Percentiles rank a stretch among this genome's conserved stretches.
Conservation (phyloP, 2,888 invertebrate species). For the Anthophora plumipes region DNA sequence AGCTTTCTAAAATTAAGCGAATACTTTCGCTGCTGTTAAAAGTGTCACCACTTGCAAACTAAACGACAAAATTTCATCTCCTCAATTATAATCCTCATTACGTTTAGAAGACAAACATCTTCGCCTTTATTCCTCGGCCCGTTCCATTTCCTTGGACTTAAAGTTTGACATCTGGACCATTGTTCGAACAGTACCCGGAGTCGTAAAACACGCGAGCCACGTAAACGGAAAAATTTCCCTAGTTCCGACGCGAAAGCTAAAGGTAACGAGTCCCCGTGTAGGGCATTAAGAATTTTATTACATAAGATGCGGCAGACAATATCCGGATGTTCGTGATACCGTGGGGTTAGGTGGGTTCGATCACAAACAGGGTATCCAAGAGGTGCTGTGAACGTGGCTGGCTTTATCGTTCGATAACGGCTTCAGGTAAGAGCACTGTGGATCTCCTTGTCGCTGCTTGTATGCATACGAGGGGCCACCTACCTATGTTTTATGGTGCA, state of each 20-base stretch:
- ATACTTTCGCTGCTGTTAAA: too few species aligned
- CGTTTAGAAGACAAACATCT: too few species aligned
- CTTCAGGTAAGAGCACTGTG: constrained; percentile 49
- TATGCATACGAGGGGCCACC: constrained; percentile 47
- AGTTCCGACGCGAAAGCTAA: too few species aligned
- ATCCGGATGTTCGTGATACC: constrained; percentile 12
- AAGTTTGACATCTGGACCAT: background rate
- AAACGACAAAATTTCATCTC: too few species aligned
- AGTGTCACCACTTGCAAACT: too few species aligned
- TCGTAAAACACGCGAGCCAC: background rate
- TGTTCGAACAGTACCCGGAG: background rate
- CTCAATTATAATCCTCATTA: background rate
- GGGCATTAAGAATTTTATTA: constrained; percentile 47
- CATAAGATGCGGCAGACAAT: constrained; percentile 29
- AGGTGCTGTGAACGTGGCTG: constrained; percentile 35
- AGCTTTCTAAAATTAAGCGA: too few species aligned
- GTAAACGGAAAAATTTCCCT: background rate
- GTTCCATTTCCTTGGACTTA: background rate
- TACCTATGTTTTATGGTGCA: constrained; percentile 51
- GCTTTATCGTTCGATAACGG: constrained; percentile 63
- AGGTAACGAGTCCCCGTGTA: background rate
- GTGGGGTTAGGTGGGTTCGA: constrained; percentile 20
- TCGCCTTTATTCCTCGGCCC: background rate
- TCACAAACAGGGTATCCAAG: constrained; percentile 44
- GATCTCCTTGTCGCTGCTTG: constrained; percentile 50